A percentile compares a stretch with the other conserved stretches of the same genome.
Conservation (phyloP, 2,113 vertebrate species). For the Passer montanus region DNA sequence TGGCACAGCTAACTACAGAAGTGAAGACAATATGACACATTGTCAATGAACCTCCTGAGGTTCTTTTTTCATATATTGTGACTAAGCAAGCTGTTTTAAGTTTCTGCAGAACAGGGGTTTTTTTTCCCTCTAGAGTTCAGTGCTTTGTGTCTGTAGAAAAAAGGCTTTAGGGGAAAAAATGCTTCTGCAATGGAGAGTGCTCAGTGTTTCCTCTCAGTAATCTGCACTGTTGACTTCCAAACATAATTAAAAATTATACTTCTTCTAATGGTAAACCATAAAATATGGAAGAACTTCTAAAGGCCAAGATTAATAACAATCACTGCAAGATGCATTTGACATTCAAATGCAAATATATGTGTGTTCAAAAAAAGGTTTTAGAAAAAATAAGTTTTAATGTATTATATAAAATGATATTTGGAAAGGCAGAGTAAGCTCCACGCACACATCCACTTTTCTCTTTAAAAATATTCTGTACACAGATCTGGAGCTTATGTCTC, state of each 20-base stretch:
- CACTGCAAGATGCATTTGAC: slow-evolving; percentile 6
- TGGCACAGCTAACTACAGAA: neutral
- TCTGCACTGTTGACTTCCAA: neutral
- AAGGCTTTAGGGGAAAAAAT: neutral
- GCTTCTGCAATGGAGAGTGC: neutral
- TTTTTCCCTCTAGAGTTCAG: neutral
- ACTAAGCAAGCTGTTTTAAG: neutral
- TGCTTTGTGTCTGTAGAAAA: neutral
- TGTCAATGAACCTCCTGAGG: neutral
- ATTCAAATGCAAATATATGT: slow-evolving; percentile 14
- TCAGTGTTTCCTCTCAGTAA: neutral
- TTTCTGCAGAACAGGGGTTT: neutral
- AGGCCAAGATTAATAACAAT: slow-evolving; percentile 1
- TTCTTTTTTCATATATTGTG: neutral
- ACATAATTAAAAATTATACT: neutral
- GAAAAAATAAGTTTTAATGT: neutral
- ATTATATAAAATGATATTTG: neutral
- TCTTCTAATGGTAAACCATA: neutral
- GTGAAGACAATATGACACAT: neutral
- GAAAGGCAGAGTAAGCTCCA: neutral
- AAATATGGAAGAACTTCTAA: neutral
- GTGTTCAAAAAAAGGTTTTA: neutral
- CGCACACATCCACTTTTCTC: neutral
- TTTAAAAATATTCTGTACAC: neutral
- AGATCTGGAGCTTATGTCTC: neutral